Base-by-base conservation (phyloP, 2,888 invertebrate species). In the Pollenia labialis region DNA sequence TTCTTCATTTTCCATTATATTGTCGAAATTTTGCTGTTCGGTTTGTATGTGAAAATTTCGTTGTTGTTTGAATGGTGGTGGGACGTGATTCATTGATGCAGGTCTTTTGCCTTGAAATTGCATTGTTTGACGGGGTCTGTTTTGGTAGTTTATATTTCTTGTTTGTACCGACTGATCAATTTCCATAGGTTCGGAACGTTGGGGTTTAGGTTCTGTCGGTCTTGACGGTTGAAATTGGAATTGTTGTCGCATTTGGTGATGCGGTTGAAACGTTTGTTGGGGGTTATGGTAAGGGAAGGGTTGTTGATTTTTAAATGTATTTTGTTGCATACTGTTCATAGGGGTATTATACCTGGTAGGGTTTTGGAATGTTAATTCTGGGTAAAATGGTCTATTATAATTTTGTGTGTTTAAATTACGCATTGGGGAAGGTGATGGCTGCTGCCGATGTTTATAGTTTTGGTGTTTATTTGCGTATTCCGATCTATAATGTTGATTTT, bases 371-470 rank as follows among this genome's bases (percentile, higher is more conserved):
- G 54, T 54, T 54, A 54, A 18, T 62, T 62, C 60, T 42, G 60
- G 60, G 42, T 42, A 42, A 62, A 62, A 42, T 42, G 60, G 60
- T 62, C 40, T 62, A 62, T 62, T 62, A 62, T 62, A 62, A 62
- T 62, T 62, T 62, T 62, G 60, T 62, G 60, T 62, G 42, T 62
- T 62, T n/a, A n/a, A n/a, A 42, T 62, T 62, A 62, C 60, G 60
- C 60, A 62, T 42, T 62, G 60, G n/a, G 42, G 60, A 42, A 62
- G 16, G 60, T 62, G 40, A 40, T 42, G 60, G 42, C 60, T 62
- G 60, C n/a, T 62, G 42, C 12, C 60, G 60, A 62, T 42, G 42
- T 16, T 62, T 62, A 62, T 62, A 9, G 42, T 42, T 62, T 62
- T 62, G 40, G 42, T 62, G 42, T 18, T 62, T 54, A 60, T 60